Evolutionary conservation across 2,888 invertebrate species (phyloP).

Genomic region (Arrhopalites spinosus): DNA sequence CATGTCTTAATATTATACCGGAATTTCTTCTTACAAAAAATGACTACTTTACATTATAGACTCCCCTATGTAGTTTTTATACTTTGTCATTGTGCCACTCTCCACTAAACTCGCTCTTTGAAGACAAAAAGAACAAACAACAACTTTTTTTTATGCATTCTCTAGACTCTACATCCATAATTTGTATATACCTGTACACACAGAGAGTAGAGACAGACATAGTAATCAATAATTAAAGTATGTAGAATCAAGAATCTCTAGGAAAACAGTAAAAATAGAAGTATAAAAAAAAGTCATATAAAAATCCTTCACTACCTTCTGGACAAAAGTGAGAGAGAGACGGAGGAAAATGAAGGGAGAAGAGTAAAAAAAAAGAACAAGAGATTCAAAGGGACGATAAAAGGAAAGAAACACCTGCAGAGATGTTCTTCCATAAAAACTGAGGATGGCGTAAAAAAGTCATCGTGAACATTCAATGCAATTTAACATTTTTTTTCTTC

Average conservation of each 20-base stretch:
- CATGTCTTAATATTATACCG: background rate
- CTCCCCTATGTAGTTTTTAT: no score
- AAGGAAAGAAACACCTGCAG: conserved; percentile 29
- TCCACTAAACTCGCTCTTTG: no score
- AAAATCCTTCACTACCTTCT: no score
- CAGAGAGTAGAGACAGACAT: no score
- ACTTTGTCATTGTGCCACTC: no score
- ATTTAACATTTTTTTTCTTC: conserved; percentile 13
- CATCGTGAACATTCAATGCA: conserved; percentile 26
- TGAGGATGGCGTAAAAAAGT: conserved; percentile 22
- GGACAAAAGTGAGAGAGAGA: background rate
- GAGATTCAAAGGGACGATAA: conserved; percentile 10
- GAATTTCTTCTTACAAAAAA: conserved; percentile 4
- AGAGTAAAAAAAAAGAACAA: no score
- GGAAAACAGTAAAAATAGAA: conserved; percentile 14
- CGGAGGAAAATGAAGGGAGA: background rate
- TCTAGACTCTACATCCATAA: no score
- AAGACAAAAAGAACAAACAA: no score
- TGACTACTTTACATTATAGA: no score
- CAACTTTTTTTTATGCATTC: no score
- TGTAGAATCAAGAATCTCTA: background rate
- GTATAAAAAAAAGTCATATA: background rate
- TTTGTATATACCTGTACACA: no score
- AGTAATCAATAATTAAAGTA: conserved; percentile 20
- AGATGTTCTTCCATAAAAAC: conserved; percentile 19